Percentiles rank a stretch among this genome's conserved stretches.
Conservation (phyloP, 2,888 invertebrate species). For the Ashinkailepas kermadecensis region DNA sequence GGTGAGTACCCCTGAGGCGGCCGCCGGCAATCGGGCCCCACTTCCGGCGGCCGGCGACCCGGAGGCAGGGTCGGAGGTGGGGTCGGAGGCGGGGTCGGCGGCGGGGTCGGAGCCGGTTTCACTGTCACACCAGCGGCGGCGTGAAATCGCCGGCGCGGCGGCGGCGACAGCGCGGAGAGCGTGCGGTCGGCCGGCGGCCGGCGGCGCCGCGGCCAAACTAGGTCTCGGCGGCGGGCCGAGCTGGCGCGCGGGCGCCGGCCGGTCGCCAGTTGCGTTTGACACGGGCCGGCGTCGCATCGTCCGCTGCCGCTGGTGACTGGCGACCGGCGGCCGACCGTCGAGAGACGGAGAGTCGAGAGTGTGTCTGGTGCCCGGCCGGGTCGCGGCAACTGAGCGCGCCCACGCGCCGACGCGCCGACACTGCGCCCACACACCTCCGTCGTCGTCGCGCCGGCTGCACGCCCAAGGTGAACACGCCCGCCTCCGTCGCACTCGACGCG, state of each 20-base stretch:
- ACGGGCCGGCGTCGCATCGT: background rate
- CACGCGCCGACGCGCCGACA: no score
- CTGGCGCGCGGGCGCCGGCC: background rate
- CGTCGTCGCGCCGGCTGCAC: background rate
- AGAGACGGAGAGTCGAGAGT: no score
- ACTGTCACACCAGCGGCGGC: background rate
- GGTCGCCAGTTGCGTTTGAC: background rate
- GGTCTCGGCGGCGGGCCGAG: background rate
- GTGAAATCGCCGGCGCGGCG: conserved; percentile 6
- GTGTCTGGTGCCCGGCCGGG: no score
- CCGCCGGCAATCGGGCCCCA: background rate
- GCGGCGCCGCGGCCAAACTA: background rate
- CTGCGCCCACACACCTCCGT: background rate
- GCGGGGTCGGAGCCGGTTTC: background rate
- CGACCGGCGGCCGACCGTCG: no score
- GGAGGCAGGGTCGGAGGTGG: background rate
- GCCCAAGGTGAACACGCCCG: background rate
- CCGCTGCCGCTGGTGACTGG: no score
- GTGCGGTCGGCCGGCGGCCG: no score
- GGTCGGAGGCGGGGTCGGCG: background rate
- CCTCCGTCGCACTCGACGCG: no score
- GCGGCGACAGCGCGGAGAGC: background rate
- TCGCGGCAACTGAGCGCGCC: background rate
- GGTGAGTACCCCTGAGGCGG: background rate
- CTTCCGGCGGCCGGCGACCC: background rate